Base-by-base conservation (phyloP, 2,888 invertebrate genomes). In the Cosmorhoe ocellata region DNA sequence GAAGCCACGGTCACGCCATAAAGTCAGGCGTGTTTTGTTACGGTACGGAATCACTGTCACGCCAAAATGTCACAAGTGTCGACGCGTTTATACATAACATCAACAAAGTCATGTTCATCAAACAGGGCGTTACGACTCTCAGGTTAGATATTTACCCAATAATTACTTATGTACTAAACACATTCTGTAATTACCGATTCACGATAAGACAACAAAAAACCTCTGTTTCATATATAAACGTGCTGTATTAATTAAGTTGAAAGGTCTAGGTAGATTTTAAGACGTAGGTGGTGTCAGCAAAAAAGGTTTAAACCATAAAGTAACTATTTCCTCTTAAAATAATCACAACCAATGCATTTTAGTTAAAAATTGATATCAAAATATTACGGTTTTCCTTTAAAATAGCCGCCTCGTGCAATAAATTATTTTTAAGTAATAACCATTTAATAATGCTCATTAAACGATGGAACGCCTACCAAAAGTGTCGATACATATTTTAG, bases 401-500 rank as follows among this genome's bases (percentile, higher is more conserved):
- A 54, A 52, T 41, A 30, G 31, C 42, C 43, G 33, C 41, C 39
- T 42, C 40, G 14, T 59, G 63, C 68, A 71, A 79, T 79, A 80
- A 79, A 79, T 78, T 75, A 76, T 77, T 69, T 77, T 73, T 67
- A 76, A 78, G 76, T 76, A 79, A 76, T 76, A 66, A 59, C 64
- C 69, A 68, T 71, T 84, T 81, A 80, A 79, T 79, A 38, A 79
- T 74, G 74, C 80, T 84, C 80, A 84, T 86, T 84, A 83, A 77
- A 74, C 69, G 71, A 72, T 60, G 81, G 74, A 76, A 77, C 81
- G 80, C 79, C 81, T 80, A 67, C 81, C 77, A 64, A 81, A 84
- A 82, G 71, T 79, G 79, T 79, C 79, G 76, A 76, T 80, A 82
- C 76, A 84, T 86, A 82, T 76, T 79, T 84, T 81, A 83, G 75